Percentiles rank a stretch among this genome's conserved stretches.
phyloP scores from a whole-genome alignment of 2,113 vertebrate genomes.

The Peromyscus polionotus region DNA sequence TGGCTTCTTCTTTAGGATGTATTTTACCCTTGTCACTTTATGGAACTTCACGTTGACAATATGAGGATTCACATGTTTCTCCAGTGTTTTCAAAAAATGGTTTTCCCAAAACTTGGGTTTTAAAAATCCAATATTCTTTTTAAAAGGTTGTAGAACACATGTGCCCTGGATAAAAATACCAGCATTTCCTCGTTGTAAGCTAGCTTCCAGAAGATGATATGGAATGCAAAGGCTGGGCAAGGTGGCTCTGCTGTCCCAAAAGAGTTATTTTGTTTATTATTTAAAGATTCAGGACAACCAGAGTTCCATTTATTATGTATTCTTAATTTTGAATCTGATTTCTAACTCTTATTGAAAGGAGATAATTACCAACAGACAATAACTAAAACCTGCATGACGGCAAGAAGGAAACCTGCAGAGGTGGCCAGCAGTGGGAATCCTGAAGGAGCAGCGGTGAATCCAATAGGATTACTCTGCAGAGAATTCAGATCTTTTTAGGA shows the following conservation, averaged over 20 bases:
- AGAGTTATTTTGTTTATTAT: background rate
- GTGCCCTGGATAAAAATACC: background rate
- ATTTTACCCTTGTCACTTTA: background rate
- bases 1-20: background rate
- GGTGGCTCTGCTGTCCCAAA: background rate
- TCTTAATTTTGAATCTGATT: background rate
- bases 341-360: background rate
- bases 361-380: background rate
- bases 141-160: background rate
- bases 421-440: background rate
- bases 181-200: background rate
- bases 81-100: background rate
- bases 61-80: background rate
- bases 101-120: background rate
- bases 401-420: background rate
- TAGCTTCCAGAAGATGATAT: background rate
- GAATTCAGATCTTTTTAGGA: background rate
- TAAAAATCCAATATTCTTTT: background rate
- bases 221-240: background rate
- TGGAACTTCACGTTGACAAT: background rate
- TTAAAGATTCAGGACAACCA: background rate
- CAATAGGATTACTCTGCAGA: background rate
- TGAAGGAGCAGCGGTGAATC: background rate
- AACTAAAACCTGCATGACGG: background rate
- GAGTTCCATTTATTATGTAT: background rate